A percentile compares a stretch with the other conserved stretches of the same genome.
These are phyloP conservation scores for Addax nasomaculatus DNA, from an alignment of 2,113 vertebrate species.

Conservation along the genomic window DNA sequence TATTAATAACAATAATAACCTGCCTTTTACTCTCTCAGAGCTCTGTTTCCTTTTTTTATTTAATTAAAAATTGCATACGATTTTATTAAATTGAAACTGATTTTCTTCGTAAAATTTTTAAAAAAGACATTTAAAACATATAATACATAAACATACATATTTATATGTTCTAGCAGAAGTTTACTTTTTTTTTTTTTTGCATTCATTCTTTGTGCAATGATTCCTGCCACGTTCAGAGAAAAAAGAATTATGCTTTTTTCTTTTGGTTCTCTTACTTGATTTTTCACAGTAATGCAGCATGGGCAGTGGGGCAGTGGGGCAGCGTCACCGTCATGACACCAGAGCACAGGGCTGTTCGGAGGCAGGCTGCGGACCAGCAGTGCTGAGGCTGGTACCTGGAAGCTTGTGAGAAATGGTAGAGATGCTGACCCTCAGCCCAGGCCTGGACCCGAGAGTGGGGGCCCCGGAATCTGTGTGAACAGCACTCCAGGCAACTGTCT, in stretches of 20 bases:
- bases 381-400: accelerated
- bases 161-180: neutral
- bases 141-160: neutral
- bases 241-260: neutral
- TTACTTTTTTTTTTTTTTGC: neutral
- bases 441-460: neutral
- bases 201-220: neutral
- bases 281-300: accelerated
- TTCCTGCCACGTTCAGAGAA: neutral
- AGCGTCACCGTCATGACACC: accelerated
- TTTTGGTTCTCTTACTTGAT: neutral
- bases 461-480: neutral
- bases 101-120: neutral
- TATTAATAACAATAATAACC: accelerated
- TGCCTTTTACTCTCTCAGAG: neutral
- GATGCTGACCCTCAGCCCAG: accelerated
- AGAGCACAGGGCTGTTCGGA: neutral
- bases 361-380: neutral
- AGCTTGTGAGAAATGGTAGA: neutral
- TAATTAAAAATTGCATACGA: neutral
- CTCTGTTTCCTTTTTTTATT: neutral
- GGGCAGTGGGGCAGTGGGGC: accelerated
- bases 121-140: neutral
- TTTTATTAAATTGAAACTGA: neutral
- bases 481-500: accelerated